phyloP scores from a whole-genome alignment of 2,888 invertebrate genomes.

The Trichogramma dendrolimi region DNA sequence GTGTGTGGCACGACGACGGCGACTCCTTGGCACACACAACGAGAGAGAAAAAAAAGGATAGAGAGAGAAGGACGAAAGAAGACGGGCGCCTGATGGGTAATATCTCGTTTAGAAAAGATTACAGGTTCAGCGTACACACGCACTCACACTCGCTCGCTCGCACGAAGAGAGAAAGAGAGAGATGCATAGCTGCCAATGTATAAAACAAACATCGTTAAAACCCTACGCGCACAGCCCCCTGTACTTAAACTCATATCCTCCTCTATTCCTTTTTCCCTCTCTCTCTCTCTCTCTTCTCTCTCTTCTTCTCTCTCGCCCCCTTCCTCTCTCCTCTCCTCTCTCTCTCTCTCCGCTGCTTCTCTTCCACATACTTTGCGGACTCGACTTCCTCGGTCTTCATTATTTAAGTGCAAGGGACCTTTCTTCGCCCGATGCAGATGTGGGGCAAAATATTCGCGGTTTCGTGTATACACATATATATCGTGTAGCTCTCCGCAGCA shows the following conservation, averaged over 20 bases:
- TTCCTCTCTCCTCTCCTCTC: constrained; percentile 12
- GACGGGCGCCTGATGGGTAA: constrained; percentile 37
- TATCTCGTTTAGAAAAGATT: constrained; percentile 54
- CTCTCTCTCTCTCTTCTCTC: constrained; percentile 14
- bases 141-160: no score
- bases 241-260: constrained; percentile 42
- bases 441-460: no score
- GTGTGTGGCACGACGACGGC: neutral
- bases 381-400: no score
- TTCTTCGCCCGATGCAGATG: no score
- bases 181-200: constrained; percentile 50
- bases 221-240: constrained; percentile 39
- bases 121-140: constrained; percentile 43
- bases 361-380: constrained; percentile 24
- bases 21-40: constrained; percentile 5
- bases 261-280: constrained; percentile 16
- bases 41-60: constrained; percentile 6
- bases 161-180: constrained; percentile 32
- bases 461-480: no score
- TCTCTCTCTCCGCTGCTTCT: constrained; percentile 25
- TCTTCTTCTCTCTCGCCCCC: constrained; percentile 5
- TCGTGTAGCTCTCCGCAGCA: no score
- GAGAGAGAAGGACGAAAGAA: neutral
- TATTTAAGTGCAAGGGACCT: no score
- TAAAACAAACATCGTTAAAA: constrained; percentile 53